Percentiles rank a stretch among this genome's conserved stretches.
Evolutionary conservation across 2,113 vertebrate genomes (phyloP).

Genomic region (Percina caprodes): DNA sequence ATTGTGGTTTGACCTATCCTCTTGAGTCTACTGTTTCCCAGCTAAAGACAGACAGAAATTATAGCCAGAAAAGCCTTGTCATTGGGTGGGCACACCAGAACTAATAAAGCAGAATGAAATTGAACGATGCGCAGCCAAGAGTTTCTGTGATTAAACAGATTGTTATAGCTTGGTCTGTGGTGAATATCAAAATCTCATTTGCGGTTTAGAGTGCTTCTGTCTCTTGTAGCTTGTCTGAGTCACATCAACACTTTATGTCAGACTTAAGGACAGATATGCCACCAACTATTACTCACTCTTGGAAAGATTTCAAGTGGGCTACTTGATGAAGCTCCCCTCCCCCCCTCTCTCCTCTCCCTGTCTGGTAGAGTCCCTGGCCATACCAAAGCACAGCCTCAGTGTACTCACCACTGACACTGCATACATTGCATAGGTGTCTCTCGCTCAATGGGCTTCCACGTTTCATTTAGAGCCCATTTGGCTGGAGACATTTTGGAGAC

Average conservation of each 20-base stretch:
- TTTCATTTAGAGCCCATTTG: conserved; percentile 68
- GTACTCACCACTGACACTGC: conserved; percentile 40
- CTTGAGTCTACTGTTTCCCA: conserved; percentile 19
- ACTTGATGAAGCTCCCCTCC: conserved; percentile 4
- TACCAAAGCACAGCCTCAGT: conserved; percentile 33
- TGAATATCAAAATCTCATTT: conserved; percentile 61
- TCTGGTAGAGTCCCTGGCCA: conserved; percentile 36
- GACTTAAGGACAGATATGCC: conserved; percentile 20
- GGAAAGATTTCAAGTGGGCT: not conserved
- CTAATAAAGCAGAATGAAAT: not conserved
- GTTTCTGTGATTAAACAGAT: conserved; percentile 50
- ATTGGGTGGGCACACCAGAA: conserved; percentile 10
- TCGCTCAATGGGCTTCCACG: conserved; percentile 2
- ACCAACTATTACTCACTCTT: conserved; percentile 31
- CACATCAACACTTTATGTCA: conserved; percentile 36
- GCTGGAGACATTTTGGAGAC: conserved; percentile 52
- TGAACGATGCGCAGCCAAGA: not conserved
- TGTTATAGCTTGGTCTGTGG: conserved; percentile 50
- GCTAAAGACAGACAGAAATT: conserved; percentile 15
- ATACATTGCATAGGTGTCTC: conserved; percentile 11
- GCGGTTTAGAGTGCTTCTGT: conserved; percentile 49
- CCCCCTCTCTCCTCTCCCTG: not conserved
- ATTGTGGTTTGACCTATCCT: conserved; percentile 40
- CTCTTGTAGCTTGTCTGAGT: conserved; percentile 56
- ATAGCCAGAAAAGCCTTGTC: conserved; percentile 29